phyloP scores from a whole-genome alignment of 1,140 invertebrate genomes.

The Drosophila auraria region DNA sequence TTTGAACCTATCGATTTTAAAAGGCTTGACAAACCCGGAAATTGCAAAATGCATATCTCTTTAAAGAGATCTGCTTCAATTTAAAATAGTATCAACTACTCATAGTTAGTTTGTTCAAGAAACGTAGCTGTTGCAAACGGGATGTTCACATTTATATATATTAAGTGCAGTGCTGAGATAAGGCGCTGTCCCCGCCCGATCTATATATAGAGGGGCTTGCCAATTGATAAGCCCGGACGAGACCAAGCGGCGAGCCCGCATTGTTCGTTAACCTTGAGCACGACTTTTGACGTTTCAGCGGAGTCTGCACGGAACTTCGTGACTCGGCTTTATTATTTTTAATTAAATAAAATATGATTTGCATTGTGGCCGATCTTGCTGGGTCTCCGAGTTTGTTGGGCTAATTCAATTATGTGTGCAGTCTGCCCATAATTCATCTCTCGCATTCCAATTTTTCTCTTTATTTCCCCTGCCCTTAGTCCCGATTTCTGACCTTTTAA shows the following conservation, averaged over 20 bases:
- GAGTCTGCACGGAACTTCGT: constrained; percentile 63
- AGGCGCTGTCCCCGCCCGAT: constrained; percentile 35
- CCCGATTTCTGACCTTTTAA: constrained; percentile 8
- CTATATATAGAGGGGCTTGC: constrained; percentile 50
- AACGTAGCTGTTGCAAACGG: not conserved
- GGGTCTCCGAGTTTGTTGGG: constrained; percentile 56
- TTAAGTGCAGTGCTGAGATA: constrained; percentile 49
- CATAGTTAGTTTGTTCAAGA: not conserved
- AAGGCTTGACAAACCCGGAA: not conserved
- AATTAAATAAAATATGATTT: constrained; percentile 83
- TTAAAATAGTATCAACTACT: not conserved
- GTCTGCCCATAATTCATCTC: constrained; percentile 20
- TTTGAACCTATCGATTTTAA: not conserved
- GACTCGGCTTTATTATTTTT: constrained; percentile 75
- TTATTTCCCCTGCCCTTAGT: not conserved
- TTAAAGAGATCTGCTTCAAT: not conserved
- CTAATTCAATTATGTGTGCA: constrained; percentile 73
- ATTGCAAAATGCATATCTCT: not conserved
- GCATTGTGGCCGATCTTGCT: constrained; percentile 71
- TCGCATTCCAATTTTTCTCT: constrained; percentile 15
- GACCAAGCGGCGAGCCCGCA: constrained; percentile 29
- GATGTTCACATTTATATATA: constrained; percentile 18
- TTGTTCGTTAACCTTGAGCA: constrained; percentile 76
- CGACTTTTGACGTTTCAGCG: constrained; percentile 61
- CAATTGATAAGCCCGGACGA: constrained; percentile 71